Base-by-base conservation (phyloP, 2,888 invertebrate genomes). In the Rhamnusium bicolor region DNA sequence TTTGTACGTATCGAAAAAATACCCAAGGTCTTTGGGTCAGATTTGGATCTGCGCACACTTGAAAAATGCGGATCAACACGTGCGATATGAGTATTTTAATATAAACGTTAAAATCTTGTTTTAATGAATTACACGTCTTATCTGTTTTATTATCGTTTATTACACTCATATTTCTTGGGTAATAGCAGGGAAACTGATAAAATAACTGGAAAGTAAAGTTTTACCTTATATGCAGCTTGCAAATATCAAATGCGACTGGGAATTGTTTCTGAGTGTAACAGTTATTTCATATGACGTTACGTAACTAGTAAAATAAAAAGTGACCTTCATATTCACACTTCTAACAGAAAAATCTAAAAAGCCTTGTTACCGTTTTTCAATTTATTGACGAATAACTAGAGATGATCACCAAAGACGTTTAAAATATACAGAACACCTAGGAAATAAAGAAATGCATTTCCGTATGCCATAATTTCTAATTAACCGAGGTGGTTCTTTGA, bases 1-100 rank as follows among this genome's bases (percentile, higher is more conserved):
- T 78, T 78, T 79, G 75, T 78, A 79, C 73, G 73, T 76, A 74
- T 78, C 75, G 77, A 78, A 76, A 77, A 76, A 75, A 72, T 21
- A 76, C 69, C 68, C 79, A 79, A 78, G 80, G 78, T 76, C 79
- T 79, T 61, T 46, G 63, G 56, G 74, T 74, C 68, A 78, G 78
- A 79, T 78, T 74, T 66, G 58, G 74, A 80, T 80, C 80, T 60
- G 68, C 12, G 60, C 60, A 67, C 27, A 46, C 65, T 69, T 69
- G 47, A 54, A 60, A 71, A 75, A 61, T 56, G 49, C 53, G 68
- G 69, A 65, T 68, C 62, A 29, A 21, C 46, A 54, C 63, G 49
- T 53, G 72, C 53, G 72, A 72, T 69, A 72, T 58, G 24, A 47
- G 61, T 40, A 32, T 65, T 53, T 27, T 51, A 53, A 14, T 53